Evolutionary conservation across 2,888 invertebrate species (phyloP).

Genomic region (Meganola albula): DNA sequence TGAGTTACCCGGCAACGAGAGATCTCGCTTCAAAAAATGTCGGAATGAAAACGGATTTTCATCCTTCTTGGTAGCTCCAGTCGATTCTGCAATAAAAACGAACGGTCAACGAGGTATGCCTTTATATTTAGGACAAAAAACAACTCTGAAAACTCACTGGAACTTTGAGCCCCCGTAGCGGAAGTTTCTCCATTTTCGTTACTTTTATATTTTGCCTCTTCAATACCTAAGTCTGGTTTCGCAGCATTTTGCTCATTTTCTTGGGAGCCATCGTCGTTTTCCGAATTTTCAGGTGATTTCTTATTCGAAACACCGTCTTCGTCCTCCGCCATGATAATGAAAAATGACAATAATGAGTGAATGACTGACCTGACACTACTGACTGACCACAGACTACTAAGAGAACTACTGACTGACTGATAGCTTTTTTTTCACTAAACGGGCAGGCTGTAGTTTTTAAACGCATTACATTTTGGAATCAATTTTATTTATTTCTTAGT

Average conservation of each 20-base stretch:
- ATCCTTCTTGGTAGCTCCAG: constrained; percentile 76
- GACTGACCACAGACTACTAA: no score
- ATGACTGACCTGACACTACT: constrained; percentile 36
- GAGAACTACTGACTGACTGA: no score
- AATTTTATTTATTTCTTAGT: no score
- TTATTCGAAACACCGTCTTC: constrained; percentile 73
- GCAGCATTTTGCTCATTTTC: constrained; percentile 59
- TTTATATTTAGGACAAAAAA: constrained; percentile 71
- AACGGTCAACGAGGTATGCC: constrained; percentile 41
- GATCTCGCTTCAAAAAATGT: constrained; percentile 86
- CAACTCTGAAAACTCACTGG: constrained; percentile 68
- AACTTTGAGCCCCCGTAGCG: constrained; percentile 56
- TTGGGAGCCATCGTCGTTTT: constrained; percentile 51
- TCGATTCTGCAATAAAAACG: constrained; percentile 58
- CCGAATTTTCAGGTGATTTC: constrained; percentile 67
- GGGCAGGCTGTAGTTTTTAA: no score
- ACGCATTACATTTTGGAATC: no score
- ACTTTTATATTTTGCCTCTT: constrained; percentile 65
- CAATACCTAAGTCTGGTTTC: constrained; percentile 71
- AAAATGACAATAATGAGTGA: constrained; percentile 54
- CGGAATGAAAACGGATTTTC: constrained; percentile 91
- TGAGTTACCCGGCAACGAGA: constrained; percentile 69
- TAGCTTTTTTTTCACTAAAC: no score
- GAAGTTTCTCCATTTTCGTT: constrained; percentile 59
- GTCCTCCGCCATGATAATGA: constrained; percentile 75